Evolutionary conservation across 1,140 invertebrate species (phyloP), one percentile per base, ranked within the genome.

Genomic region (Drosophila burlai): DNA sequence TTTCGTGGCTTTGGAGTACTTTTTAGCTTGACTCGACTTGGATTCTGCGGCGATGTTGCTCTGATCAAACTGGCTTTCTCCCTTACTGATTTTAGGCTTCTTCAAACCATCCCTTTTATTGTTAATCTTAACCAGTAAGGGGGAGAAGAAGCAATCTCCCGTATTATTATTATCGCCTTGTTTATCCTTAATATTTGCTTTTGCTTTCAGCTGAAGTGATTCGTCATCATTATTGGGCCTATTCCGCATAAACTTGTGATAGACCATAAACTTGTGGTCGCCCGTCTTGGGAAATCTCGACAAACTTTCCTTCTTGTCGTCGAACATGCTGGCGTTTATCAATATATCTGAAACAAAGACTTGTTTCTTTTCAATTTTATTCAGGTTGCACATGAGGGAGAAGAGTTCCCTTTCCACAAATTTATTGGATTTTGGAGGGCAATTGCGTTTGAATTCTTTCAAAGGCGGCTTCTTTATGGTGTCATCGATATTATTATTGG

Each of bases 291-390:
- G 62, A 34, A 75, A 80, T 43, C 68, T 68, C 1, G 68, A 26
- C 43, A 68, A 43, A 31, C 77, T 76, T 16, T 81, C 76, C 45
- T 63, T 76, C 21, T 76, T 76, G 21, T 87, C 80, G 45, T 79
- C 75, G 11, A 87, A 87, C 61, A 84, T 76, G 31, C 76, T 81
- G 18, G 79, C 77, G 49, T 87, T 87, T 47, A 84, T 84, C 7
- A 87, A 49, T 5, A 86, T 82, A 72, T 87, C 83, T 40, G 83
- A 87, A 57, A 87, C 82, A 49, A 87, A 87, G 52, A 87, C 74
- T 34, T 79, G 73, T 55, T 82, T 84, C 62, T 84, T 87, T 49
- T 82, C 80, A 46, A 64, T 76, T 67, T 84, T 84, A 43, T 84
- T 84, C 9, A 85, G 58, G 59, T 84, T 84, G 62, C 83, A 87